phyloP scores from a whole-genome alignment of 2,888 invertebrate genomes.

The Rugalucina vietnamica region DNA sequence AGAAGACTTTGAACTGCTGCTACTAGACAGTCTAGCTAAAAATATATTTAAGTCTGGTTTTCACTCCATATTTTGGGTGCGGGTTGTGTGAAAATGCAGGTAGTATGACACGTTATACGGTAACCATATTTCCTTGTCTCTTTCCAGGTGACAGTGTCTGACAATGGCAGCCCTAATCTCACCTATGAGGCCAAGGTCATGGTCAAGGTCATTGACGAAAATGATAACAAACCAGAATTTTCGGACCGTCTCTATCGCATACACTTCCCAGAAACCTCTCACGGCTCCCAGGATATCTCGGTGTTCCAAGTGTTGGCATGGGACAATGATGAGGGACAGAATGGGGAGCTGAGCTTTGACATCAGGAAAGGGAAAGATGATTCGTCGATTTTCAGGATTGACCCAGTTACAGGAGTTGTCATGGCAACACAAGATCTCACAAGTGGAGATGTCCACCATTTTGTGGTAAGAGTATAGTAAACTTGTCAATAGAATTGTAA shows the following conservation, averaged over 20 bases:
- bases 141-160: constrained; percentile 91
- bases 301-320: constrained; percentile 79
- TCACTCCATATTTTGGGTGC: no score
- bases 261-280: constrained; percentile 65
- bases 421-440: constrained; percentile 90
- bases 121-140: no score
- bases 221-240: constrained; percentile 80
- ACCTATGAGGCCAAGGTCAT: constrained; percentile 89
- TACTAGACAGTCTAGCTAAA: no score
- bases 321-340: constrained; percentile 80
- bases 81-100: no score
- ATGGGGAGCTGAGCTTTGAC: constrained; percentile 90
- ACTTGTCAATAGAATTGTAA: no score
- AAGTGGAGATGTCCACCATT: constrained; percentile 88
- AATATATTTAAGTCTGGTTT: no score
- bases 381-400: constrained; percentile 89
- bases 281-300: constrained; percentile 60
- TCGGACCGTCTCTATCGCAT: constrained; percentile 70
- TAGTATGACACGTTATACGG: no score
- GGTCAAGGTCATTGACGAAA: constrained; percentile 79
- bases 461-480: constrained; percentile 89
- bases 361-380: constrained; percentile 85
- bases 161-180: constrained; percentile 90
- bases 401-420: constrained; percentile 92
- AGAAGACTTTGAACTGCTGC: no score